phyloP scores from a whole-genome alignment of 2,797 vertebrate species.

The Anabas testudineus region DNA sequence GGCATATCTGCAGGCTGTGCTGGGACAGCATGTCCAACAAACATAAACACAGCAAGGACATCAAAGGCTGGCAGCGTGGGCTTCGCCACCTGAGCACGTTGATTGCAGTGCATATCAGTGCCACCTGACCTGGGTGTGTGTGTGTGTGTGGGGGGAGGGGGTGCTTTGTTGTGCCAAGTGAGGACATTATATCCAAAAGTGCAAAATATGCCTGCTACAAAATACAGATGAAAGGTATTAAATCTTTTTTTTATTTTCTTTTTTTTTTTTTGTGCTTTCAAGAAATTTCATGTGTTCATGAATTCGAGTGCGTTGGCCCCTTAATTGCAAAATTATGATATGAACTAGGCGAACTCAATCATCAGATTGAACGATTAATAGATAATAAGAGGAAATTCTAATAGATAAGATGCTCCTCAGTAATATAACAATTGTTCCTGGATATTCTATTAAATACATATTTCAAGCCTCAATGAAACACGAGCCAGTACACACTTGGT shows the following conservation, averaged over 20 bases:
- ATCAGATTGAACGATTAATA: neutral
- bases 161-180: slow-evolving; percentile 48
- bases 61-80: slow-evolving; percentile 70
- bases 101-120: slow-evolving; percentile 57
- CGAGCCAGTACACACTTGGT: slow-evolving; percentile 35
- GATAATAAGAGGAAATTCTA: slow-evolving; percentile 3
- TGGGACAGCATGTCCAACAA: slow-evolving; percentile 63
- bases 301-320: slow-evolving; percentile 7
- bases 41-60: slow-evolving; percentile 76
- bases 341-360: neutral
- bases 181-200: slow-evolving; percentile 40
- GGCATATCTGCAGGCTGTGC: slow-evolving; percentile 77
- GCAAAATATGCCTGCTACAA: slow-evolving; percentile 6
- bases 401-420: neutral
- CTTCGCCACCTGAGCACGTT: slow-evolving; percentile 66
- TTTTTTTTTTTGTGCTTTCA: neutral
- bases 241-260: neutral
- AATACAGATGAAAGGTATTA: slow-evolving; percentile 3
- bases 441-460: slow-evolving; percentile 28
- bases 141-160: no score
- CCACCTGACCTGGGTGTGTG: slow-evolving; percentile 68
- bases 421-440: slow-evolving; percentile 15
- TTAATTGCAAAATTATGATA: slow-evolving; percentile 6
- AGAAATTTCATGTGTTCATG: neutral
- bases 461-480: slow-evolving; percentile 41